Percentiles rank a stretch among this genome's conserved stretches.
Conservation (phyloP, 2,888 invertebrate genomes). For the Aricia artaxerxes region DNA sequence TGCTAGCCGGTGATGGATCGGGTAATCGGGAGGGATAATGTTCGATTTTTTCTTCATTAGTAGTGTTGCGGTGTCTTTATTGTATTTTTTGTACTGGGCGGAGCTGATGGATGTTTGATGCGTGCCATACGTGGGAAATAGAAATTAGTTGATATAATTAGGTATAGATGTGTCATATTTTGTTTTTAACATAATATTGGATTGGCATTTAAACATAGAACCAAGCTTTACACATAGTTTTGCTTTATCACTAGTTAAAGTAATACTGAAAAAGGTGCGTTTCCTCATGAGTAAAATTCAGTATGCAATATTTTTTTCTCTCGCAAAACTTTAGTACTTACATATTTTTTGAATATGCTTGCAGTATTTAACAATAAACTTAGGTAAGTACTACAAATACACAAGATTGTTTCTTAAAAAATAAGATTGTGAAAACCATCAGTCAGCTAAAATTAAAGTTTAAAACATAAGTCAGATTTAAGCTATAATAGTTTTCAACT, state of each 20-base stretch:
- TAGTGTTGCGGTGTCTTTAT: slow-evolving; percentile 40
- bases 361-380: too few species aligned
- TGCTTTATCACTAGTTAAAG: too few species aligned
- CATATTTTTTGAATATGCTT: too few species aligned
- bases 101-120: not conserved
- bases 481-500: not conserved
- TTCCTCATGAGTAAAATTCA: too few species aligned
- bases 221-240: too few species aligned
- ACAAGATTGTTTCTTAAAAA: too few species aligned
- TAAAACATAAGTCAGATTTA: not conserved
- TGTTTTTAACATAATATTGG: not conserved
- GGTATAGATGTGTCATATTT: not conserved
- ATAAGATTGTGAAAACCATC: too few species aligned
- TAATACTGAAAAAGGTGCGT: too few species aligned
- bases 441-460: not conserved
- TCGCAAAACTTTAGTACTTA: too few species aligned
- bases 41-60: slow-evolving; percentile 54
- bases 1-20: slow-evolving; percentile 54
- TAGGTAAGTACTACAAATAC: too few species aligned
- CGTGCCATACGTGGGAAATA: not conserved
- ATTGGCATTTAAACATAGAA: too few species aligned
- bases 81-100: slow-evolving; percentile 34
- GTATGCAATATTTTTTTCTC: too few species aligned
- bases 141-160: not conserved
- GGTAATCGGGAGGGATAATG: slow-evolving; percentile 54